Percentiles rank a stretch among this genome's conserved stretches.
Evolutionary conservation across 2,797 vertebrate species (phyloP).

Genomic region (Paratrypauchen microcephalus): DNA sequence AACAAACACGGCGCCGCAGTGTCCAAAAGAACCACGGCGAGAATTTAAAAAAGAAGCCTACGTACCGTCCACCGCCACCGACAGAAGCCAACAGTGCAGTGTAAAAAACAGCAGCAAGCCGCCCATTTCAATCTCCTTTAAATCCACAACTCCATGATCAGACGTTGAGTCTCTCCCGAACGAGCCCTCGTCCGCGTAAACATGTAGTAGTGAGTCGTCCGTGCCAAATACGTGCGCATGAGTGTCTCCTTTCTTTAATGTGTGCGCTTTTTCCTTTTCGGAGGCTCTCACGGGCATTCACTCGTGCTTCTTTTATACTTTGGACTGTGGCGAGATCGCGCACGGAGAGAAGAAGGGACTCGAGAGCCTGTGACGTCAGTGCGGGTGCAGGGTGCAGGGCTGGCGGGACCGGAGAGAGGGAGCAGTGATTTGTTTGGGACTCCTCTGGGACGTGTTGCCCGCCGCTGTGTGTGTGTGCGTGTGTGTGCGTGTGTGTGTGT

Average conservation of each 20-base stretch:
- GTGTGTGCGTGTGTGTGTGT: no score
- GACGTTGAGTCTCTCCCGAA: conserved; percentile 42
- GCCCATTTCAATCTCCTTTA: conserved; percentile 72
- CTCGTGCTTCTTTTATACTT: conserved; percentile 60
- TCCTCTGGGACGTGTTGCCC: not conserved
- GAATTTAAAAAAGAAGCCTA: conserved; percentile 49
- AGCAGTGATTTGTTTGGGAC: conserved; percentile 11
- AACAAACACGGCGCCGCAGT: not conserved
- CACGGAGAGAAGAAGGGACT: conserved; percentile 50
- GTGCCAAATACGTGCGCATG: not conserved
- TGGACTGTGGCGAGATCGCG: conserved; percentile 53
- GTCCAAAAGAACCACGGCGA: conserved; percentile 35
- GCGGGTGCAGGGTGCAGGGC: conserved; percentile 21
- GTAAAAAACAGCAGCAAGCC: conserved; percentile 60
- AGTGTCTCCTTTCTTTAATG: conserved; percentile 13
- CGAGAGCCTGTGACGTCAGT: conserved; percentile 73
- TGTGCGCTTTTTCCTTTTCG: conserved; percentile 32
- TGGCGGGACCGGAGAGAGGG: not conserved
- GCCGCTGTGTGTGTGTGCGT: not conserved
- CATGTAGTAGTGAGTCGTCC: conserved; percentile 12
- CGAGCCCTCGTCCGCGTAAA: conserved; percentile 15
- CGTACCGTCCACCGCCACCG: conserved; percentile 68
- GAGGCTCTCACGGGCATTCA: conserved; percentile 2
- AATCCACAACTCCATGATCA: conserved; percentile 66
- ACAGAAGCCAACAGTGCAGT: conserved; percentile 65